Base-by-base conservation (phyloP, 2,797 vertebrate genomes). In the Oryzias dopingdopingensis region DNA sequence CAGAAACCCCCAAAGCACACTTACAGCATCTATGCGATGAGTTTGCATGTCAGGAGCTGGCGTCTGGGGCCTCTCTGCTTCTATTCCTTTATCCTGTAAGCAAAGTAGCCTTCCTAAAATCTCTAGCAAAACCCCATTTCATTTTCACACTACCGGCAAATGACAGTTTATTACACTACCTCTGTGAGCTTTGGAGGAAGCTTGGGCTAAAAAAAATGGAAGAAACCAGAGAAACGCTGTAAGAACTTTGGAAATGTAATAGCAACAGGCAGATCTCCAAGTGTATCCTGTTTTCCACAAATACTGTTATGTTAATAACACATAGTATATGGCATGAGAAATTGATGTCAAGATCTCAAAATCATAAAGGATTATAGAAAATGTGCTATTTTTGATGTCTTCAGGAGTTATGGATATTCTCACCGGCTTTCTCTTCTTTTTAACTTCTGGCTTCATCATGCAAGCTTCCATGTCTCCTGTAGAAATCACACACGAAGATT, bases 401-500 rank as follows among this genome's bases (percentile, higher is more conserved):
- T 59, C 52, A 10, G 24, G 0, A 2, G 13, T 0, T 44, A 3
- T 17, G 22, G 24, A 44, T 24, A 4, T 52, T 67, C 82, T 86
- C 41, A 88, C 88, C 44, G 42, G 75, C n/a, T 66, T 80, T 3
- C 70, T 62, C 49, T 73, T 87, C 77, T 68, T 85, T 46, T 80
- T 88, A 6, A 52, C 74, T 18, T 82, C 79, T 69, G 84, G 84
- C 47, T 74, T 87, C 55, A 59, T 48, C 79, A 62, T 49, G 24
- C 72, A 76, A 0, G 76, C 68, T 78, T 90, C 89, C 89, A 89
- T 90, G 52, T 43, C 65, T 37, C 42, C 80, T 72, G 71, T 20
- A 18, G 40, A 41, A 59, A n/a, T 7, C 4, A 56, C 1, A 60
- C 10, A 10, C 12, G 7, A 12, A 32, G 8, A 12, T 12, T 12